These are phyloP conservation scores for Heteromurus nitidus DNA, from an alignment of 2,888 invertebrate genomes.

Conservation along the genomic window DNA sequence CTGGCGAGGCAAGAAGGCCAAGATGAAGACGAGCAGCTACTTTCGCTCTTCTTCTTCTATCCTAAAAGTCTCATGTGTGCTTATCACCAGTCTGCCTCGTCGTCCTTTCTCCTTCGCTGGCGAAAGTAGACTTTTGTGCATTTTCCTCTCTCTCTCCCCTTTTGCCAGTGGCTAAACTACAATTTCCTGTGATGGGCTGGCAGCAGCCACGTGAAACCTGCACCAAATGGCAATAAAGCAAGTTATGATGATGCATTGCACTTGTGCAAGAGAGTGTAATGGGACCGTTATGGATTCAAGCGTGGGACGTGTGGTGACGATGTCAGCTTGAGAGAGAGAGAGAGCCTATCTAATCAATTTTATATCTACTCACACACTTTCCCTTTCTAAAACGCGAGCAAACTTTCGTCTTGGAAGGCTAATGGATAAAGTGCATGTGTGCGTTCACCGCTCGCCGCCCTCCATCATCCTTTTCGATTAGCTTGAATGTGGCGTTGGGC, in stretches of 20 bases:
- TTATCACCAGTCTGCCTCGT: too few species aligned
- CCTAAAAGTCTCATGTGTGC: too few species aligned
- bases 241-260: slow-evolving; percentile 24
- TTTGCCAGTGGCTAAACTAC: too few species aligned
- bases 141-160: too few species aligned
- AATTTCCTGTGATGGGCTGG: too few species aligned
- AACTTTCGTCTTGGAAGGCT: neutral
- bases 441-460: neutral
- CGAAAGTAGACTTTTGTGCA: too few species aligned
- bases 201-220: neutral
- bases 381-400: neutral
- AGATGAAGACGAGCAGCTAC: too few species aligned
- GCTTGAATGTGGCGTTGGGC: neutral
- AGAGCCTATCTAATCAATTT: slow-evolving; percentile 5
- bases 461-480: neutral
- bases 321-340: neutral
- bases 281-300: neutral
- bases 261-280: neutral
- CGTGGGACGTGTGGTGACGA: too few species aligned
- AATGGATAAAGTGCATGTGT: slow-evolving; percentile 20
- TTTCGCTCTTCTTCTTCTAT: too few species aligned
- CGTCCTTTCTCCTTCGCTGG: too few species aligned
- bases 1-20: too few species aligned
- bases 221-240: slow-evolving; percentile 15
- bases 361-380: neutral